phyloP scores from a whole-genome alignment of 92 coral and sea anemone species.

The Epizoanthus ramosus region DNA sequence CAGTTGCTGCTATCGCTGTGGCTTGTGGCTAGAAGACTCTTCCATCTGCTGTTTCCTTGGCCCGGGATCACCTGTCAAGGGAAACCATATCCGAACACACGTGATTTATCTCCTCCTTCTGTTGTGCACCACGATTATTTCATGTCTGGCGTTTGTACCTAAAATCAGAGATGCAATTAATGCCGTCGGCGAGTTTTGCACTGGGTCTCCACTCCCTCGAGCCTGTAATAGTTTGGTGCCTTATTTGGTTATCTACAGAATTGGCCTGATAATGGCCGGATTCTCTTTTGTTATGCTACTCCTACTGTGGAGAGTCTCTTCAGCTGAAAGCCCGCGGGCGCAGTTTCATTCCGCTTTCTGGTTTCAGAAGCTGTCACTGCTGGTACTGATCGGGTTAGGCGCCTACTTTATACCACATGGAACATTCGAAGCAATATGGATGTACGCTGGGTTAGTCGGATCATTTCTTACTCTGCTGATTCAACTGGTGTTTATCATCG shows the following conservation, averaged over 20 bases:
- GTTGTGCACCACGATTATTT: slow-evolving; percentile 17
- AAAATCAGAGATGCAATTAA: slow-evolving; percentile 13
- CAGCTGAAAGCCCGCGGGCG: slow-evolving; percentile 36
- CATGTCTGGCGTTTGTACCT: slow-evolving; percentile 18
- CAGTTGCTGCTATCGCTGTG: slow-evolving; percentile 27
- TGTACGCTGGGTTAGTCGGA: slow-evolving; percentile 65
- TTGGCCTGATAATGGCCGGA: slow-evolving; percentile 51
- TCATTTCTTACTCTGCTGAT: slow-evolving; percentile 64
- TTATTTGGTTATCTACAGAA: slow-evolving; percentile 57
- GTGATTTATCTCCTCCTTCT: slow-evolving; percentile 50
- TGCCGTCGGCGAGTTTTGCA: neutral
- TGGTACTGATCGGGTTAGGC: slow-evolving; percentile 45
- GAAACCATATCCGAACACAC: slow-evolving; percentile 58
- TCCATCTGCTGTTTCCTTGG: slow-evolving; percentile 49
- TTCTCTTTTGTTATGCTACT: slow-evolving; percentile 62
- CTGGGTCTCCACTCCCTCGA: slow-evolving; percentile 1
- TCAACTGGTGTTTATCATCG: slow-evolving; percentile 75
- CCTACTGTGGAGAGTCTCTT: slow-evolving; percentile 35
- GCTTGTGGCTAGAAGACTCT: slow-evolving; percentile 28
- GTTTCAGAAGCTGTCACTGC: slow-evolving; percentile 68
- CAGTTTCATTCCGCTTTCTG: slow-evolving; percentile 86
- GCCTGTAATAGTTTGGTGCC: slow-evolving; percentile 22
- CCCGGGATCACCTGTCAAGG: slow-evolving; percentile 57
- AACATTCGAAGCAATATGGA: slow-evolving; percentile 70
- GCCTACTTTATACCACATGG: slow-evolving; percentile 61